phyloP scores from a whole-genome alignment of 2,113 vertebrate species.

The Petrocephalus microphthalmus region DNA sequence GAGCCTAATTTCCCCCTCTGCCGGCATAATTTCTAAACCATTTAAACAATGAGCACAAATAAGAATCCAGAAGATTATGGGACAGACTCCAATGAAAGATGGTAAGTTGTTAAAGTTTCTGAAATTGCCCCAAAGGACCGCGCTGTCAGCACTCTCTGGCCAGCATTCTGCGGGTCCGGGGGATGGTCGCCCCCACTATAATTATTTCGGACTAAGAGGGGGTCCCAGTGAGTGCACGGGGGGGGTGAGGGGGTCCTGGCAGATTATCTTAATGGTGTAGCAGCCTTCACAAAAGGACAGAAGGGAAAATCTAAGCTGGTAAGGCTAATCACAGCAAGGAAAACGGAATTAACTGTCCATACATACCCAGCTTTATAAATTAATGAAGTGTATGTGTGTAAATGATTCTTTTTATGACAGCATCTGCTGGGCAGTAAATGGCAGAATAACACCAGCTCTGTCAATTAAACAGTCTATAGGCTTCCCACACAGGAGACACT shows the following conservation, averaged over 20 bases:
- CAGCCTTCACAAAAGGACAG: neutral
- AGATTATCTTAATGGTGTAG: neutral
- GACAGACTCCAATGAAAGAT: neutral
- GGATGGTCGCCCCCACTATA: neutral
- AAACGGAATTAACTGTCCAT: neutral
- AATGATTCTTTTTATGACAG: neutral
- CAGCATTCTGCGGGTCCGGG: neutral
- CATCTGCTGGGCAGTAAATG: neutral
- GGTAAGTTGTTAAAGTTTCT: neutral
- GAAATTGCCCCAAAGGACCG: neutral
- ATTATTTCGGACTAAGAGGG: neutral
- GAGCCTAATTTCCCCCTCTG: neutral
- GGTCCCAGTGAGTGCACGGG: neutral
- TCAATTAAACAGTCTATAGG: neutral
- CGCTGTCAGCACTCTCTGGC: neutral
- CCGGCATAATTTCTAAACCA: neutral
- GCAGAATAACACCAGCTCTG: neutral
- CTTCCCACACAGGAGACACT: neutral
- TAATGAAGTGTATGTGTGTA: neutral
- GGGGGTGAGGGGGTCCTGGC: neutral
- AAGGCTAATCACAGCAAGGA: neutral
- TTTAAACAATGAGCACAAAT: neutral
- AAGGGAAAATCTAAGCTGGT: neutral
- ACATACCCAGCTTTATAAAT: neutral
- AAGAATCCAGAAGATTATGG: neutral